Evolutionary conservation across 2,888 invertebrate species (phyloP).

Genomic region (Ichneumon xanthorius): DNA sequence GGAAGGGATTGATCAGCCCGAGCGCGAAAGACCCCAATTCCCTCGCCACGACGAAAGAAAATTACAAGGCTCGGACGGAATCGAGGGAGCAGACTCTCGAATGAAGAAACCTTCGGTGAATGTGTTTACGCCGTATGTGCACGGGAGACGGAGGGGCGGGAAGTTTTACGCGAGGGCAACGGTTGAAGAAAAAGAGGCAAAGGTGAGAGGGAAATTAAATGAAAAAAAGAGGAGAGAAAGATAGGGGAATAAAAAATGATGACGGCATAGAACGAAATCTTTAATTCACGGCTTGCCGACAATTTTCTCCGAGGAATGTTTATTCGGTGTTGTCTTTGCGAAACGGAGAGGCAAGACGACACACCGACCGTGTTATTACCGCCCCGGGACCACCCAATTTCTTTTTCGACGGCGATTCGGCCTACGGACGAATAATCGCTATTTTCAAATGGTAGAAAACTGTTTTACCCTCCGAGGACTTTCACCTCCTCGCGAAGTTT

Average conservation of each 20-base stretch:
- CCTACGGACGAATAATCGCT: neutral
- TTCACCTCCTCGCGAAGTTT: neutral
- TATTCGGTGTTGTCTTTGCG: too few species aligned
- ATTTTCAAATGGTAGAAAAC: neutral
- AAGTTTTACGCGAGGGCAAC: slow-evolving; percentile 7
- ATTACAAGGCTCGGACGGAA: slow-evolving; percentile 70
- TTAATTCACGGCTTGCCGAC: too few species aligned
- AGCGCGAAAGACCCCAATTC: slow-evolving; percentile 49
- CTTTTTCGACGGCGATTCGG: neutral
- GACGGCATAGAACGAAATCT: neutral
- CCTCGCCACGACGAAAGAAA: slow-evolving; percentile 61
- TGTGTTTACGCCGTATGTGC: slow-evolving; percentile 7
- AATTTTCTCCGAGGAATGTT: too few species aligned
- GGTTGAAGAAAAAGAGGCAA: neutral
- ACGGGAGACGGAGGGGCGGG: neutral
- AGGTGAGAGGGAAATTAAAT: neutral
- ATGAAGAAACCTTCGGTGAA: slow-evolving; percentile 50
- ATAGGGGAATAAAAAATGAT: neutral
- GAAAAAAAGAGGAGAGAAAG: slow-evolving; percentile 12
- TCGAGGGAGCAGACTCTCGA: slow-evolving; percentile 57
- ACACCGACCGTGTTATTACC: neutral
- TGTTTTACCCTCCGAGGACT: slow-evolving; percentile 12
- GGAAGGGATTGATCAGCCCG: slow-evolving; percentile 26
- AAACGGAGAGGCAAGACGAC: neutral
- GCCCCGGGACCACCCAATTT: neutral